Base-by-base conservation (phyloP, 2,888 invertebrate genomes). In the Aplocera efformata region DNA sequence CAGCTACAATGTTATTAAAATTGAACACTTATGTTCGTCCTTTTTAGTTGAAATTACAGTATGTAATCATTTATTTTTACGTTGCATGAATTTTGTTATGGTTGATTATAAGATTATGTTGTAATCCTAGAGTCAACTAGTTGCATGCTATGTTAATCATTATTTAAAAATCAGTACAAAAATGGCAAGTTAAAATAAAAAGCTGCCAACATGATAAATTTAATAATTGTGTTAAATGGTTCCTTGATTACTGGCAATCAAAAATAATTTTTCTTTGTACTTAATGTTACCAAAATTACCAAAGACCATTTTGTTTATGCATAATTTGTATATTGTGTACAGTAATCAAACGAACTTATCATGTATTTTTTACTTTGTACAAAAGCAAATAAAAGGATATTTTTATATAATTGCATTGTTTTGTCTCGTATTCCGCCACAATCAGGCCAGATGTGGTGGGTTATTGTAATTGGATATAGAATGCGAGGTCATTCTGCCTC, bases 381-480 rank as follows among this genome's bases (percentile, higher is more conserved):
- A n/a, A 6, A 20, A 25, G 29, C 37, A 20, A 30, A 26, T 31
- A 33, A 62, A 58, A 60, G 60, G 54, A 61, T 43, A 44, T 39
- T 56, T 57, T 64, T 65, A n/a, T 63, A 48, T 53, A 17, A 32
- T 32, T 28, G 24, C 36, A 36, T 56, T 56, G 58, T 60, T 60
- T 64, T 53, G 34, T 46, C n/a, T 63, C 44, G 49, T 59, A 53
- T 62, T 66, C 53, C 53, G 60, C 65, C 67, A 31, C 72, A 71
- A 66, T 65, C 43, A 10, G 59, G 32, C 22, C 56, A 37, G 21
- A 22, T 8, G 11, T 10, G 26, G 35, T 46, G 47, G 35, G 28
- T 39, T 33, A 25, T 33, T 43, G 50, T 45, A 44, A 50, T 35
- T 22, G 6, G 33, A 43, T 38, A 50, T 27, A 34, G 30, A 13